phyloP scores from a whole-genome alignment of 2,888 invertebrate genomes.

The Penaeus monodon region DNA sequence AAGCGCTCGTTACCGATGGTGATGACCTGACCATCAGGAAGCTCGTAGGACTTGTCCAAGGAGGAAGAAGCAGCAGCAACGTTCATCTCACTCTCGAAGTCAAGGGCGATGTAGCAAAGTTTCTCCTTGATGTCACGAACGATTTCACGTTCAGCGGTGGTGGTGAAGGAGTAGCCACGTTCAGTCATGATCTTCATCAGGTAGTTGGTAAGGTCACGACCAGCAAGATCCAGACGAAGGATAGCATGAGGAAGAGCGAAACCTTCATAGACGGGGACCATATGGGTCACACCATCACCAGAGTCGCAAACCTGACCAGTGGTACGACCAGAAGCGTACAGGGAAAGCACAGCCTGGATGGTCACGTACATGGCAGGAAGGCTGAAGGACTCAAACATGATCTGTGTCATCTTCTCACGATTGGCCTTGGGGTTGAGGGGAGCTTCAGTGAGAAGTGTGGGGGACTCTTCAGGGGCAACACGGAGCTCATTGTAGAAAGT shows the following conservation, averaged over 20 bases:
- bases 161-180: constrained; percentile 51
- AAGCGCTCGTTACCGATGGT: constrained; percentile 48
- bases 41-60: constrained; percentile 48
- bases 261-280: too few species aligned
- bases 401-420: constrained; percentile 91
- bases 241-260: too few species aligned
- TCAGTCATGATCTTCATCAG: constrained; percentile 96
- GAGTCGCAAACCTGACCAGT: too few species aligned
- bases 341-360: too few species aligned
- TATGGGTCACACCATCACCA: too few species aligned
- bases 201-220: constrained; percentile 95
- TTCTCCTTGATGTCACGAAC: constrained; percentile 57
- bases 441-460: constrained; percentile 82
- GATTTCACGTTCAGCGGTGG: constrained; percentile 54
- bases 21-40: constrained; percentile 47
- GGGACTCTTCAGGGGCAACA: constrained; percentile 88
- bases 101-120: constrained; percentile 48
- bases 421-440: constrained; percentile 95
- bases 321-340: too few species aligned
- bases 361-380: too few species aligned
- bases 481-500: constrained; percentile 98
- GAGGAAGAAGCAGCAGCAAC: constrained; percentile 39
- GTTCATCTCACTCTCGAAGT: constrained; percentile 53
- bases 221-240: constrained; percentile 73
- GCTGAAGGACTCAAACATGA: constrained; percentile 85